phyloP scores from a whole-genome alignment of 2,113 vertebrate genomes.

The Ageneiosus marmoratus region DNA sequence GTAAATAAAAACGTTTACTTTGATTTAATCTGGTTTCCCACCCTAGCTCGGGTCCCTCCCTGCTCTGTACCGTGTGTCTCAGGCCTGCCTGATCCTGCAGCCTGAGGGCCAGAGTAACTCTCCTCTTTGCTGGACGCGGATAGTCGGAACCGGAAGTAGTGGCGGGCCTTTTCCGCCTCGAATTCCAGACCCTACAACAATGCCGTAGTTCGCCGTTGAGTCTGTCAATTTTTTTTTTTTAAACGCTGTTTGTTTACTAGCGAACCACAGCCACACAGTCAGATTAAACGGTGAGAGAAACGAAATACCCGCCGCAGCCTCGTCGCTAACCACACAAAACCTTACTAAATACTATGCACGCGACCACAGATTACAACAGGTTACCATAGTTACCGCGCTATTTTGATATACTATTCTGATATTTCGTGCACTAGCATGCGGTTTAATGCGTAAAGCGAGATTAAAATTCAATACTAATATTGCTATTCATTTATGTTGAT shows the following conservation, averaged over 20 bases:
- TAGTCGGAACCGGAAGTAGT: slow-evolving; percentile 70
- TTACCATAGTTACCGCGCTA: neutral
- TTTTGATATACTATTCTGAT: neutral
- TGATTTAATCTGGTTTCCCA: neutral
- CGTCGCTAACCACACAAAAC: neutral
- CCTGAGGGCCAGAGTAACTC: slow-evolving; percentile 69
- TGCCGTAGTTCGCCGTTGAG: neutral
- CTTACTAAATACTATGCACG: neutral
- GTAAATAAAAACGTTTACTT: neutral
- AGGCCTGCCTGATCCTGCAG: slow-evolving; percentile 65
- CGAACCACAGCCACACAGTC: neutral
- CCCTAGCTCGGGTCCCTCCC: slow-evolving; percentile 13
- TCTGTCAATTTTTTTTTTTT: too few relatives aligned
- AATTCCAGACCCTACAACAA: slow-evolving; percentile 12
- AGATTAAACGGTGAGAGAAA: neutral
- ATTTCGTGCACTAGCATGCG: neutral
- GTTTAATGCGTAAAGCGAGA: neutral
- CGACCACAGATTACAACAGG: neutral
- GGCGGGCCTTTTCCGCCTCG: slow-evolving; percentile 60
- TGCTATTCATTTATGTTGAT: neutral
- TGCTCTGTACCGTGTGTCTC: slow-evolving; percentile 49
- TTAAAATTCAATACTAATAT: neutral
- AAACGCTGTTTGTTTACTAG: neutral
- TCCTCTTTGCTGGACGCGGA: slow-evolving; percentile 64
- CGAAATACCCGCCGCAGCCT: neutral